Evolutionary conservation across 2,113 vertebrate genomes (phyloP), one percentile per base, ranked within the genome.

Genomic region (Amazona guildingii): DNA sequence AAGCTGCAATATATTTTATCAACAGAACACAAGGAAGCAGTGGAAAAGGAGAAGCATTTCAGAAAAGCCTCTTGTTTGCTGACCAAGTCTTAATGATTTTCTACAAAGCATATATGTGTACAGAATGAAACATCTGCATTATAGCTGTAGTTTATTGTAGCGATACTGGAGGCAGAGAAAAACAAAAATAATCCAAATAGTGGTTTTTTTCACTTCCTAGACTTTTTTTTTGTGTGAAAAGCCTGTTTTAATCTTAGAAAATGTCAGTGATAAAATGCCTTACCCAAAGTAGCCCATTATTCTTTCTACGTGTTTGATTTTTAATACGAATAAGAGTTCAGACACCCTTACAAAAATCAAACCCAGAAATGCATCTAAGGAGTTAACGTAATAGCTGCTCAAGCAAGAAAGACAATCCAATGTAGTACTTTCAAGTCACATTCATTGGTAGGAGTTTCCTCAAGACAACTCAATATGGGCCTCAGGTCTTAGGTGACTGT

Each of bases 301-400:
- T 92, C 64, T 93, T 93, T 87, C 61, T 19, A n/a, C 10, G 19
- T 18, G 28, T 83, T 93, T 54, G 31, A 80, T 77, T 83, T 94
- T 86, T 77, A 66, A 39, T 31, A 85, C 12, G 9, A 51, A 16
- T 37, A 90, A 83, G 41, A 89, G 85, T 87, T 86, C 57, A 49
- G 35, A 94, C 35, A 61, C 55, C 28, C 13, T 12, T 95, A 96
- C 15, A 81, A 93, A 83, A 88, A 69, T 62, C n/a, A 77, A 74
- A 92, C 55, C 76, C 43, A 95, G 67, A 96, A 95, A 94, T 95
- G 86, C 61, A 95, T 96, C 90, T 91, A 90, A 97, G 83, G 88
- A 94, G 28, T 77, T 85, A 37, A 93, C 85, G 94, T 64, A 97
- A 94, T 83, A 75, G 49, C 72, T 95, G 64, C 67, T 91, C 70